These are phyloP conservation scores for Phorcus lineatus DNA, from an alignment of 2,888 invertebrate species.

Conservation along the genomic window DNA sequence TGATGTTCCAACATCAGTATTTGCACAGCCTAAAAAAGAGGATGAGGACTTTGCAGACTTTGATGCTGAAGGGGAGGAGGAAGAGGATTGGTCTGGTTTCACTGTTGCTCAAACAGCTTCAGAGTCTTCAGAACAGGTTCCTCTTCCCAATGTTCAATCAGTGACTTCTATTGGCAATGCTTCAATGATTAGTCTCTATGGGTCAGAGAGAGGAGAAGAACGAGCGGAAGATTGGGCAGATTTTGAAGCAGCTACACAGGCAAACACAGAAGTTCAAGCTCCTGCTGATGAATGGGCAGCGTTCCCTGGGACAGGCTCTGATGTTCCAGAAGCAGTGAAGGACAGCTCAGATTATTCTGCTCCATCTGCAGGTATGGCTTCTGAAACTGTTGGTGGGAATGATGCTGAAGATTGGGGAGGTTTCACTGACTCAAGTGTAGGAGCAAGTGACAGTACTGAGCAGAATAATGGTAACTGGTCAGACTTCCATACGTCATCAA, in stretches of 20 bases:
- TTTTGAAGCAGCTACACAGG: constrained; percentile 38
- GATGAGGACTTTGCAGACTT: constrained; percentile 32
- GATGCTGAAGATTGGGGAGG: constrained; percentile 32
- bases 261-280: not conserved
- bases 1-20: constrained; percentile 26
- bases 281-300: not conserved
- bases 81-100: constrained; percentile 52
- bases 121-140: not conserved
- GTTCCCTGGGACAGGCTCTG: not conserved
- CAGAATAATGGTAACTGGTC: not conserved
- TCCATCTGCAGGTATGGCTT: not conserved
- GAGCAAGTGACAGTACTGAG: not conserved
- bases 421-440: constrained; percentile 16
- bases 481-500: not conserved
- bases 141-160: not conserved
- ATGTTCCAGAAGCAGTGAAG: not conserved
- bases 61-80: constrained; percentile 27
- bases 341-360: not conserved
- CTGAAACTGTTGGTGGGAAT: not conserved
- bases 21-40: not conserved
- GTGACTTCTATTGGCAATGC: not conserved
- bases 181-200: constrained; percentile 10
- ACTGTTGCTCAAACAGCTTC: not conserved
- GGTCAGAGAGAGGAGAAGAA: constrained; percentile 4
- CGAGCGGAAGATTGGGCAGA: constrained; percentile 44